Percentiles rank a stretch among this genome's conserved stretches.
phyloP scores from a whole-genome alignment of 2,797 vertebrate genomes.

The Bradypodion pumilum region DNA sequence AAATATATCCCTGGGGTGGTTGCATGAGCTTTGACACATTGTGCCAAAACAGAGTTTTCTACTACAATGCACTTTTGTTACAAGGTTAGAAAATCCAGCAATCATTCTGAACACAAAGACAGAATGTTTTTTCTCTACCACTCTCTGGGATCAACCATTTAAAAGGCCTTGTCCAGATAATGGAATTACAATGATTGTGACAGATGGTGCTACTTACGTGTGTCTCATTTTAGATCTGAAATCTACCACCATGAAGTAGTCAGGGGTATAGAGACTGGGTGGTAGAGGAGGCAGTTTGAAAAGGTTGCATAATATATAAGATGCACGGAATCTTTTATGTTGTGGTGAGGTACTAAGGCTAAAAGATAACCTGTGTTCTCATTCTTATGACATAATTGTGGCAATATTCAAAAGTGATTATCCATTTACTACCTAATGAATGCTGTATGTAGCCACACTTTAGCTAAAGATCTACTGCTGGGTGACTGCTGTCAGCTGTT shows the following conservation, averaged over 20 bases:
- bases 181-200: neutral
- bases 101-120: neutral
- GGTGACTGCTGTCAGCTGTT: neutral
- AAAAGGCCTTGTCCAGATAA: neutral
- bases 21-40: slow-evolving; percentile 36
- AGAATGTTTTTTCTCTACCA: neutral
- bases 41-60: slow-evolving; percentile 14
- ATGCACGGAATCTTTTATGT: neutral
- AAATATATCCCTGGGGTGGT: slow-evolving; percentile 45
- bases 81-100: neutral
- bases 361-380: neutral
- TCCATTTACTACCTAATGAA: slow-evolving; percentile 39
- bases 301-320: neutral
- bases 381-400: slow-evolving; percentile 27
- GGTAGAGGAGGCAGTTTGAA: neutral
- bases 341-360: slow-evolving; percentile 23
- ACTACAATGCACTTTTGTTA: slow-evolving; percentile 1
- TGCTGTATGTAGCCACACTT: neutral
- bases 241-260: neutral
- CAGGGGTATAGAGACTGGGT: neutral
- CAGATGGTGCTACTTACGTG: neutral
- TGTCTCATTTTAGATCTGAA: fast-evolving
- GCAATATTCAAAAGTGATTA: slow-evolving; percentile 47
- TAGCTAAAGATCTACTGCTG: neutral
- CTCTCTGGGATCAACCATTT: neutral